These are phyloP conservation scores for Sclerodermus sp. DNA, from an alignment of 2,888 invertebrate genomes.

Conservation along the genomic window DNA sequence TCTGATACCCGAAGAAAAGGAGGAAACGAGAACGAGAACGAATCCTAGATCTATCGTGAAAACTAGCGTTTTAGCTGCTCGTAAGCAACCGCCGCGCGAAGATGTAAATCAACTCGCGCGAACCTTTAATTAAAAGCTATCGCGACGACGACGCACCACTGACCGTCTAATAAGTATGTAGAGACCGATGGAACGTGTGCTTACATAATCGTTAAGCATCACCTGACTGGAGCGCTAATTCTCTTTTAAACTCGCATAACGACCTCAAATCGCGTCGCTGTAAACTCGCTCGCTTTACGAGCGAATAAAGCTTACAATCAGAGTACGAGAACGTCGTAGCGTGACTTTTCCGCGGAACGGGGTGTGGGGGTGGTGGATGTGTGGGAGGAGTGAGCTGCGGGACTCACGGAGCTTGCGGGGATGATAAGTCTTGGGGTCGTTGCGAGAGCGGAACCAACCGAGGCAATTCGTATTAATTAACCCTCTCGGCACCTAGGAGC, in stretches of 20 bases:
- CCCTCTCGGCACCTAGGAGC: constrained; percentile 35
- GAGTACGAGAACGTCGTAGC: constrained; percentile 24
- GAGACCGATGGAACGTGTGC: no score
- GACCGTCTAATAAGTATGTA: no score
- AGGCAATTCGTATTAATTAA: constrained; percentile 48
- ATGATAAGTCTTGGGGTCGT: constrained; percentile 25
- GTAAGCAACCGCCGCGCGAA: no score
- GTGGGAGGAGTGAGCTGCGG: no score
- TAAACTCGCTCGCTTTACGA: background rate
- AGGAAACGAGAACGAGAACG: no score
- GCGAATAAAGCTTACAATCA: background rate
- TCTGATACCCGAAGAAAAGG: no score
- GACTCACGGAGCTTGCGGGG: no score
- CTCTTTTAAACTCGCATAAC: background rate
- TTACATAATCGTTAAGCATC: background rate
- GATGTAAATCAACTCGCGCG: no score
- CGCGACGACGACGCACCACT: no score
- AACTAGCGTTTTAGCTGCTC: no score
- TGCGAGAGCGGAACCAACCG: constrained; percentile 22
- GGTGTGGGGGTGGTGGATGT: constrained; percentile 23
- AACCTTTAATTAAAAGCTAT: no score
- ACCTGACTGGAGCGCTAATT: background rate
- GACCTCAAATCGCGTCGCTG: background rate
- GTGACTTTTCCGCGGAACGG: constrained; percentile 25
- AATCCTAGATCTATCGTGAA: no score